Evolutionary conservation across 2,797 vertebrate genomes (phyloP), one percentile per base, ranked within the genome.

Genomic region (Clarias laeviceps): DNA sequence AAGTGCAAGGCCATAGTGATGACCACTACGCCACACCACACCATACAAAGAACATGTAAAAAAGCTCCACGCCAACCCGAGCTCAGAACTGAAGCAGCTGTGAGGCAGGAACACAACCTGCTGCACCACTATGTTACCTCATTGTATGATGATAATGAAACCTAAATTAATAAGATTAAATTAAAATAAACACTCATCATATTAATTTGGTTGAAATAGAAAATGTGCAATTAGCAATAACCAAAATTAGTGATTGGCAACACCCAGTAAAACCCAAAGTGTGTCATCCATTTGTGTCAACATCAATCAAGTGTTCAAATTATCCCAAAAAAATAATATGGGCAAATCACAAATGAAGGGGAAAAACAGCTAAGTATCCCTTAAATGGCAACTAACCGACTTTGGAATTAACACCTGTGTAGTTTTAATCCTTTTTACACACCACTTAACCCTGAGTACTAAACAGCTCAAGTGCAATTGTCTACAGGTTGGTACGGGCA

Each of bases 381-480:
- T 27, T 57, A 22, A 12, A 32, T 20, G 22, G 4, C 54, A 4
- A 32, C 73, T 17, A 54, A 57, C 12, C 5, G 8, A 12, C 32
- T 56, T 15, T 37, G 22, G 50, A 76, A 57, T 56, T 45, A 64
- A 50, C 59, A 62, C 61, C 77, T 3, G 24, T 64, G 61, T 80
- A n/a, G 11, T 22, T 76, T 74, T 54, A 74, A 76, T 83, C 59
- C 59, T 76, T 74, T 54, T 64, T 50, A 61, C 81, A 83, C 32
- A 29, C 82, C 69, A 73, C 57, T 73, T 50, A 73, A 59, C 40
- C 14, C 17, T 20, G 5, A 5, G 1, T 50, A 8, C 40, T 34
- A 65, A n/a, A 24, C 37, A 62, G 12, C 24, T 61, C 34, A 8
- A 80, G 78, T 62, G 37, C 11, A 83, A 22, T 62, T 15, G 18